These are phyloP conservation scores for Sciaenops ocellatus DNA, from an alignment of 2,797 vertebrate species.

Conservation along the genomic window DNA sequence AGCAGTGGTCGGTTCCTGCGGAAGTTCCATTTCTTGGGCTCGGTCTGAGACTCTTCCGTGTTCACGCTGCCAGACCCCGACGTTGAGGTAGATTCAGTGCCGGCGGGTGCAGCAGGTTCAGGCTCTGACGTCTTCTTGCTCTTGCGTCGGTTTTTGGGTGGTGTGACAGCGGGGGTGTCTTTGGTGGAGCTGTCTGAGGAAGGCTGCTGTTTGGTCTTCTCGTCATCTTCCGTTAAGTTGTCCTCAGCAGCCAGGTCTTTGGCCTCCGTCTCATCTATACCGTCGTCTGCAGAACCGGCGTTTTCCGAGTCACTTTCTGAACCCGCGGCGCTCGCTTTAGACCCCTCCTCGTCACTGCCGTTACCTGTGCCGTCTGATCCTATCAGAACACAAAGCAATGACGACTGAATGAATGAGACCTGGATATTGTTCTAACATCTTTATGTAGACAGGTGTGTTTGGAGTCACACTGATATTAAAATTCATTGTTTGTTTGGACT, in stretches of 20 bases:
- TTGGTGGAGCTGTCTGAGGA: conserved; percentile 88
- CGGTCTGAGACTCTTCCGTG: conserved; percentile 86
- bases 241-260: conserved; percentile 86
- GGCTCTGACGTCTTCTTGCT: conserved; percentile 85
- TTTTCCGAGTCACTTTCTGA: conserved; percentile 94
- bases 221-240: conserved; percentile 85
- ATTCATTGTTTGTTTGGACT: neutral
- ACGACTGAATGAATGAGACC: neutral
- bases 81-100: conserved; percentile 35
- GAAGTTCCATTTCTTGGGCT: conserved; percentile 99
- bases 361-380: conserved; percentile 96
- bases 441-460: too few species aligned
- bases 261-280: conserved; percentile 82
- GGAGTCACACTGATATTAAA: too few species aligned
- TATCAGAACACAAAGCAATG: conserved; percentile 54
- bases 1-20: conserved; percentile 94
- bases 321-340: conserved; percentile 89
- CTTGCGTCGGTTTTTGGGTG: conserved; percentile 86
- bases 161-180: conserved; percentile 81
- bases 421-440: neutral
- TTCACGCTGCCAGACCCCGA: conserved; percentile 30
- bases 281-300: conserved; percentile 87
- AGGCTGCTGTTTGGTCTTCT: conserved; percentile 83
- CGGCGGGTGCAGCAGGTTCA: conserved; percentile 70
- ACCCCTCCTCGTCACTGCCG: conserved; percentile 94